Base-by-base conservation (phyloP, 2,113 vertebrate species). In the Pachypanchax playfairii region DNA sequence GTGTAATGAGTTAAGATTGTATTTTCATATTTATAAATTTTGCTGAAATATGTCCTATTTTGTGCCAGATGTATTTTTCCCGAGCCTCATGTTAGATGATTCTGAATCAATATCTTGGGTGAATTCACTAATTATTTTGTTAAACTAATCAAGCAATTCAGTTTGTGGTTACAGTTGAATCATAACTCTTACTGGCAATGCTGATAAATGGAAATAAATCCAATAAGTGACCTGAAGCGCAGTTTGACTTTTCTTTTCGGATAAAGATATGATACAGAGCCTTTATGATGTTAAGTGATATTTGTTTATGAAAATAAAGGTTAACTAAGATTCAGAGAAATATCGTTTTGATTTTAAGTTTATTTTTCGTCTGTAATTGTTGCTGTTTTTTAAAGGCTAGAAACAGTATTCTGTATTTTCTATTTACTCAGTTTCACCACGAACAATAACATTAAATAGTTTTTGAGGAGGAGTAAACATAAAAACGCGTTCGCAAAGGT, bases 1-100 rank as follows among this genome's bases (percentile, higher is more conserved):
- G 24, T 39, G n/a, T 20, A 10, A 22, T 48, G 18, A 11, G 55
- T 70, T 51, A 22, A 18, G 6, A 33, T 31, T 69, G 65, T 76
- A 73, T 80, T 86, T 83, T 70, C 78, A 43, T 72, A 78, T 75
- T 42, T 49, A 67, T 77, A 10, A 33, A 65, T 73, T 74, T 76
- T 75, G 70, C 21, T 64, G 14, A 33, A 51, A 43, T 10, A 44
- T 24, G 41, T 33, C 41, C 51, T 54, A 29, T 57, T 77, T 29
- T 77, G 65, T 86, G 65, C 65, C 80, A 79, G 64, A 64, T 22
- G 6, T 29, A 26, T 65, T 65, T 49, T 71, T 64, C 3, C 50
- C 47, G 13, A 63, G 68, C 61, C 38, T 81, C 80, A 77, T 83
- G 71, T 72, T 52, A 85, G 55, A 51, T 58, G 41, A 52, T 59